Conservation (phyloP, 2,888 invertebrate species). For the Strigamia maritima region DNA sequence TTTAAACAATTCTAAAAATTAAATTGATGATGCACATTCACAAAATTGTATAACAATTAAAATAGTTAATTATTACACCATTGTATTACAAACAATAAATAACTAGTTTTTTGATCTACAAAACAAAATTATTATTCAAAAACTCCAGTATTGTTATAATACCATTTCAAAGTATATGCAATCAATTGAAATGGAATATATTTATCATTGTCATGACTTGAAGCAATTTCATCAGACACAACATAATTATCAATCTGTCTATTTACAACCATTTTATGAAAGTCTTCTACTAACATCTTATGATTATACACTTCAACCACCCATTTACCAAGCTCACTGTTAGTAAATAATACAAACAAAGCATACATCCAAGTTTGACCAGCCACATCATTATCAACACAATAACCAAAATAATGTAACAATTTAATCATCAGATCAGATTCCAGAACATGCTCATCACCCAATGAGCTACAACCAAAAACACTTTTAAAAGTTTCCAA, state of each 20-base stretch:
- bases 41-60: no score
- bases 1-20: no score
- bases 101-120: not conserved
- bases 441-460: not conserved
- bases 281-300: not conserved
- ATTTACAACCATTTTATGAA: not conserved
- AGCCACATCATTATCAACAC: not conserved
- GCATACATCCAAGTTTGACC: not conserved
- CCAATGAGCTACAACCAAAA: not conserved
- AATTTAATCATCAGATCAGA: not conserved
- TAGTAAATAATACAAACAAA: not conserved
- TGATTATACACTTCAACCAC: not conserved
- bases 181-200: not conserved
- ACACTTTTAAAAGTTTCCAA: not conserved
- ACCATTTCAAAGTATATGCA: slow-evolving; percentile 34
- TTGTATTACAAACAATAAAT: not conserved
- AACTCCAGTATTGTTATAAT: not conserved
- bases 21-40: no score
- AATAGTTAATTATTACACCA: not conserved
- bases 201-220: slow-evolving; percentile 7
- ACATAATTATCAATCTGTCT: not conserved
- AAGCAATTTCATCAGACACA: not conserved
- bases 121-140: not conserved
- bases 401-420: not conserved
- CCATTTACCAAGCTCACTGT: not conserved